phyloP scores from a whole-genome alignment of 2,113 vertebrate genomes.

The Dasyornis broadbenti region DNA sequence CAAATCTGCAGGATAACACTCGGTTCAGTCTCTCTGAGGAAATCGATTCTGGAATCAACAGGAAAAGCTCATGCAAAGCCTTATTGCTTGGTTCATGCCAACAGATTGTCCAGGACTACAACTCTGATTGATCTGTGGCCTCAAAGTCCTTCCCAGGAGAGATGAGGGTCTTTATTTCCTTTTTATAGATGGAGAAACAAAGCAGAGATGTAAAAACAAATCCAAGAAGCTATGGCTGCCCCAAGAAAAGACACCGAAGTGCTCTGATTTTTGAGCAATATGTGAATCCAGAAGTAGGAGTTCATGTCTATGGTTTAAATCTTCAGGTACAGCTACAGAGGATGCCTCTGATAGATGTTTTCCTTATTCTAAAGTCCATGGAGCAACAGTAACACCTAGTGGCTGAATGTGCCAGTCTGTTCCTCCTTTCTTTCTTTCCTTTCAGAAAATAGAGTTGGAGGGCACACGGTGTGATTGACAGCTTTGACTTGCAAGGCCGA shows the following conservation, averaged over 20 bases:
- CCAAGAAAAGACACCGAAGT: neutral
- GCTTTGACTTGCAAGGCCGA: constrained; percentile 18
- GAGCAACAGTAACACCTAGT: constrained; percentile 66
- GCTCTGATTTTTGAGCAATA: neutral
- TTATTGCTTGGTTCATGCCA: neutral
- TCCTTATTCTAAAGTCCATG: neutral
- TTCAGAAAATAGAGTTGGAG: neutral
- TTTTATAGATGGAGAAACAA: neutral
- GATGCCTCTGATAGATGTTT: neutral
- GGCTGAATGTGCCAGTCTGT: neutral
- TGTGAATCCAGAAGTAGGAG: neutral
- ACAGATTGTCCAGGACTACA: neutral
- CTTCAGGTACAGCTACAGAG: neutral
- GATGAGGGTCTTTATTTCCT: neutral
- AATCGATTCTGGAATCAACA: neutral
- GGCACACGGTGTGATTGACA: constrained; percentile 32
- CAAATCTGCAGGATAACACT: neutral
- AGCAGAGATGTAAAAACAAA: neutral
- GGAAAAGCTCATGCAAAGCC: neutral
- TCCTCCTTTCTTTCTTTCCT: neutral
- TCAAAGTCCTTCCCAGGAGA: neutral
- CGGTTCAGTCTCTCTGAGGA: neutral
- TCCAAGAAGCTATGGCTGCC: neutral
- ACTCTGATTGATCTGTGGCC: neutral
- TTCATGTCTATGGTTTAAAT: neutral